These are phyloP conservation scores for Isurus oxyrinchus DNA, from an alignment of 2,113 vertebrate genomes.

Conservation along the genomic window DNA sequence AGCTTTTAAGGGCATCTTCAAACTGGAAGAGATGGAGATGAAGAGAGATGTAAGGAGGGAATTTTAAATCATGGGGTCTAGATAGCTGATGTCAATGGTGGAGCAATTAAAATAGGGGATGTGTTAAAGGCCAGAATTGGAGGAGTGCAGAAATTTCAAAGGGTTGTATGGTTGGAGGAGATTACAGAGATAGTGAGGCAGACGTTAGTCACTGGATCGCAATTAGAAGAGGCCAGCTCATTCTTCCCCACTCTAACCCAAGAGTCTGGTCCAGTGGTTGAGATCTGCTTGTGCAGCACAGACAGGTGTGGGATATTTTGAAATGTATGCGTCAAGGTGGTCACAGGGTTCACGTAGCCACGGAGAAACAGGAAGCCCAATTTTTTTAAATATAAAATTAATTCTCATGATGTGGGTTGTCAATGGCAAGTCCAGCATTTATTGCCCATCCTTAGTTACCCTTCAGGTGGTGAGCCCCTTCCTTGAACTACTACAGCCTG, in stretches of 20 bases:
- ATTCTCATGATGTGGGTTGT: not conserved
- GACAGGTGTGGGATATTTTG: not conserved
- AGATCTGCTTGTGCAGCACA: not conserved
- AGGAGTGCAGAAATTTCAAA: not conserved
- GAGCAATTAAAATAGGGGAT: not conserved
- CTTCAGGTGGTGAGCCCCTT: not conserved
- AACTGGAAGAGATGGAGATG: not conserved
- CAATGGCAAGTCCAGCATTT: not conserved
- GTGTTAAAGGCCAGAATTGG: not conserved
- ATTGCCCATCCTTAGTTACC: not conserved
- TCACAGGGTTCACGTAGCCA: not conserved
- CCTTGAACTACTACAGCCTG: not conserved
- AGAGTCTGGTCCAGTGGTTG: not conserved
- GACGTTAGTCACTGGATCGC: not conserved
- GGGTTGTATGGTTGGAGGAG: not conserved
- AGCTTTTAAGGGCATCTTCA: not conserved
- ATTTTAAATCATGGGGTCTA: not conserved
- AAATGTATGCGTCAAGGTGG: not conserved
- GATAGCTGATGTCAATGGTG: not conserved
- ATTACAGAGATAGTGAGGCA: not conserved
- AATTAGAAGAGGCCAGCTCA: not conserved
- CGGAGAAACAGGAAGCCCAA: not conserved
- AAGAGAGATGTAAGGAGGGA: not conserved
- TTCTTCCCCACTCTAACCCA: not conserved
- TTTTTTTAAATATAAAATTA: not conserved